These are phyloP conservation scores for Enteromius anoplus DNA, from an alignment of 2,797 vertebrate species.

Conservation along the genomic window DNA sequence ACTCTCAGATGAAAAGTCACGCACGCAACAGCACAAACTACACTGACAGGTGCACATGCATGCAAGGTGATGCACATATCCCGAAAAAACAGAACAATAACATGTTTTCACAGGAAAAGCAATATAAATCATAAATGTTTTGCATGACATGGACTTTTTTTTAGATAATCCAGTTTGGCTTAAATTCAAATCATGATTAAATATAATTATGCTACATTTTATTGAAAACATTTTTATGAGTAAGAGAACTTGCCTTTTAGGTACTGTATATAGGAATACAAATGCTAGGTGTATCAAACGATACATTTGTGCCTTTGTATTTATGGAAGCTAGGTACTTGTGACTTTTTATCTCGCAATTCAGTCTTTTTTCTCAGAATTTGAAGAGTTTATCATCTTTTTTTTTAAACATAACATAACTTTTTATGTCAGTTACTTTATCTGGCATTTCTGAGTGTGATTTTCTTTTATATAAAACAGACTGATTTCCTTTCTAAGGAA, in stretches of 20 bases:
- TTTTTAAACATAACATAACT: too few species aligned
- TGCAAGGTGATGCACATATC: conserved; percentile 33
- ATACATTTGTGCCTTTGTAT: neutral
- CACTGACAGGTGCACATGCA: conserved; percentile 15
- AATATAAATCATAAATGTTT: conserved; percentile 12
- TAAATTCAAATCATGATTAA: neutral
- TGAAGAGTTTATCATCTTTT: neutral
- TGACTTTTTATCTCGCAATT: neutral
- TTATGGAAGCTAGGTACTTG: neutral
- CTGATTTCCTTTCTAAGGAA: neutral
- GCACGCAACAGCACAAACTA: conserved; percentile 37
- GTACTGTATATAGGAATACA: neutral
- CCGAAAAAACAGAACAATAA: neutral
- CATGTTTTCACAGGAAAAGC: conserved; percentile 12
- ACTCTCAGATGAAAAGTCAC: conserved; percentile 47
- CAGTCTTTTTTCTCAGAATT: neutral
- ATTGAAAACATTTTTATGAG: neutral
- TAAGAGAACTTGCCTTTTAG: neutral
- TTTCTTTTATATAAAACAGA: neutral
- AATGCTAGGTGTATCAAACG: neutral
- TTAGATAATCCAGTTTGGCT: neutral
- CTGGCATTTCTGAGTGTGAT: too few species aligned
- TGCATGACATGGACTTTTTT: neutral
- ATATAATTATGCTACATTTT: conserved; percentile 5
- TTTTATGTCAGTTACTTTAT: too few species aligned